Evolutionary conservation across 2,888 invertebrate species (phyloP).

Genomic region (Amaurobius ferox): DNA sequence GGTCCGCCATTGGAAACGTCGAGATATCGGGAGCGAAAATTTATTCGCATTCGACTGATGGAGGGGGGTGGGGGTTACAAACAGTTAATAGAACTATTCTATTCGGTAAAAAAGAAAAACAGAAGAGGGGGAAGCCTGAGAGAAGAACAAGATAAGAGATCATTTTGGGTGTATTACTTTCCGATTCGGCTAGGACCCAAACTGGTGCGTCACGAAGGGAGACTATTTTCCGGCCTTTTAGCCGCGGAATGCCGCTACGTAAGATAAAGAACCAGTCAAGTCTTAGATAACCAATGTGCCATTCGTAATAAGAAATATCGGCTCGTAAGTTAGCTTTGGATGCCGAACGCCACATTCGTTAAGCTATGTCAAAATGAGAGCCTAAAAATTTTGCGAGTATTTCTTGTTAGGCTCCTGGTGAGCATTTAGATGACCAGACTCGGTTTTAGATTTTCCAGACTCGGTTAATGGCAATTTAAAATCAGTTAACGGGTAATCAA

Average conservation of each 20-base stretch:
- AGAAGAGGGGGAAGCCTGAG: background rate
- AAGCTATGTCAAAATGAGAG: background rate
- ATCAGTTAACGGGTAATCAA: no score
- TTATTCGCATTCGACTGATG: background rate
- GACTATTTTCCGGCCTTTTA: slow-evolving; percentile 35
- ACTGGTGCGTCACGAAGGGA: slow-evolving; percentile 12
- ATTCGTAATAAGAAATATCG: slow-evolving; percentile 61
- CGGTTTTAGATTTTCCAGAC: no score
- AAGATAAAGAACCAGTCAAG: slow-evolving; percentile 66
- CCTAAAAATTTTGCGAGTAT: no score
- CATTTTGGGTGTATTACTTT: background rate
- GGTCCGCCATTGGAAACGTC: slow-evolving; percentile 5
- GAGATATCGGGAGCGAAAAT: slow-evolving; percentile 16
- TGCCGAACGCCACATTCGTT: background rate
- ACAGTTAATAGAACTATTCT: slow-evolving; percentile 13
- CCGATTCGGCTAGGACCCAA: background rate
- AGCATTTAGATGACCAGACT: no score
- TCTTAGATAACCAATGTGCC: slow-evolving; percentile 61
- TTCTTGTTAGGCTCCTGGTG: no score
- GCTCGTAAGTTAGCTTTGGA: slow-evolving; percentile 43
- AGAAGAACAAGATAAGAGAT: background rate
- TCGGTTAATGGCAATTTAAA: no score
- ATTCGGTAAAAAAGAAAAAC: background rate
- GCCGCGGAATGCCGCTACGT: slow-evolving; percentile 41
- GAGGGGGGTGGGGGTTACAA: background rate